These are phyloP conservation scores for Liparis tanakae DNA, from an alignment of 2,797 vertebrate species.

Conservation along the genomic window DNA sequence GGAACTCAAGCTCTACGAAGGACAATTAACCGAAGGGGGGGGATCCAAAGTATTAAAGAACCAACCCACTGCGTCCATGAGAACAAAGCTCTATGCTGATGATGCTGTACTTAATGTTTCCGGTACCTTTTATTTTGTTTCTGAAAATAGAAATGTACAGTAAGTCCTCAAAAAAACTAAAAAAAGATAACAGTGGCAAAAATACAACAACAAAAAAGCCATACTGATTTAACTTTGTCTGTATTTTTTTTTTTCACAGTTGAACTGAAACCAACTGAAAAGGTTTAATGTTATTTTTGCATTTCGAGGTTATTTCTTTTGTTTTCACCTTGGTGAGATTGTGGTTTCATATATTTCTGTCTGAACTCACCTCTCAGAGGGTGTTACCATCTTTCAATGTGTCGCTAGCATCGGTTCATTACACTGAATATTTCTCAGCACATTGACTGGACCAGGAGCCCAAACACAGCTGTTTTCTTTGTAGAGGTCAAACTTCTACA, in stretches of 20 bases:
- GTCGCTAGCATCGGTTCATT: neutral
- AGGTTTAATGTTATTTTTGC: neutral
- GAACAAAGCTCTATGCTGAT: neutral
- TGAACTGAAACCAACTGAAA: neutral
- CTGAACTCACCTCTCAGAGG: neutral
- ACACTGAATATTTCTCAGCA: neutral
- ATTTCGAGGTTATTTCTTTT: neutral
- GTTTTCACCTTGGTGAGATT: neutral
- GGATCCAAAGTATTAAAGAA: constrained; percentile 3
- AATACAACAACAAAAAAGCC: constrained; percentile 37
- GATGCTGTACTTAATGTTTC: neutral
- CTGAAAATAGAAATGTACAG: constrained; percentile 37
- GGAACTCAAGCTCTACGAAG: neutral
- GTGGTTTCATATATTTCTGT: neutral
- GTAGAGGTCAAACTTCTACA: neutral
- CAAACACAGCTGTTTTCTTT: constrained; percentile 15
- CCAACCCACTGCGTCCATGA: too few relatives aligned
- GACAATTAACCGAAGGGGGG: neutral
- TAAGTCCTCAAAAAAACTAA: constrained; percentile 17
- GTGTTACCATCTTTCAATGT: constrained; percentile 1
- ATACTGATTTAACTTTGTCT: neutral
- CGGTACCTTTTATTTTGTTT: neutral
- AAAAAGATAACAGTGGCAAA: neutral
- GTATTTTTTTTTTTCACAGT: constrained; percentile 9
- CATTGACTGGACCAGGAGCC: neutral